Evolutionary conservation across 2,888 invertebrate species (phyloP).

Genomic region (Harpalus rubripes): DNA sequence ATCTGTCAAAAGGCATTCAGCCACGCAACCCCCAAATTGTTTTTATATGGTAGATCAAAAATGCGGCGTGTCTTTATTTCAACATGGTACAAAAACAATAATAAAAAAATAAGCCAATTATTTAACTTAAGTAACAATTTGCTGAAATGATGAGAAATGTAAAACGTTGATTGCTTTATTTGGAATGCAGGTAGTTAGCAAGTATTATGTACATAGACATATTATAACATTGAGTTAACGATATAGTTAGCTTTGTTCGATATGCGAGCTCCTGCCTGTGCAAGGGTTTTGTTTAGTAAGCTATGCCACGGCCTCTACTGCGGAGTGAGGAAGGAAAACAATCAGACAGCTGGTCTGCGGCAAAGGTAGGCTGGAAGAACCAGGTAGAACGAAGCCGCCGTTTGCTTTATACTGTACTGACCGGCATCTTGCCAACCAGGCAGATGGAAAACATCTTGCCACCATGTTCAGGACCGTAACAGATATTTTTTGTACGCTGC

Average conservation of each 20-base stretch:
- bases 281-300: conserved; percentile 24
- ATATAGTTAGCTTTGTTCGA: conserved; percentile 13
- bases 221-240: conserved; percentile 1
- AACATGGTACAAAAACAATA: too few relatives aligned
- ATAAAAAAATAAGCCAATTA: too few relatives aligned
- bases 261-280: neutral
- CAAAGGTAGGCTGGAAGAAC: neutral
- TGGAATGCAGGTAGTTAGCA: too few relatives aligned
- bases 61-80: too few relatives aligned
- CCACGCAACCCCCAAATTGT: too few relatives aligned
- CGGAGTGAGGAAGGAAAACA: neutral
- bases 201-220: neutral
- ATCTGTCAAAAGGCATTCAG: too few relatives aligned
- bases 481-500: conserved; percentile 3
- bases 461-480: conserved; percentile 27
- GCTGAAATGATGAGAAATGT: too few relatives aligned
- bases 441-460: conserved; percentile 42
- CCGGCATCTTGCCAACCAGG: conserved; percentile 2
- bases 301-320: neutral
- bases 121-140: too few relatives aligned
- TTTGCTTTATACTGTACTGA: neutral
- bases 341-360: conserved; percentile 49
- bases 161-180: too few relatives aligned
- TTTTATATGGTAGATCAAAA: too few relatives aligned
- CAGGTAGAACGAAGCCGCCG: conserved; percentile 16